Base-by-base conservation (phyloP, 2,113 vertebrate species). In the Microtus oregoni region DNA sequence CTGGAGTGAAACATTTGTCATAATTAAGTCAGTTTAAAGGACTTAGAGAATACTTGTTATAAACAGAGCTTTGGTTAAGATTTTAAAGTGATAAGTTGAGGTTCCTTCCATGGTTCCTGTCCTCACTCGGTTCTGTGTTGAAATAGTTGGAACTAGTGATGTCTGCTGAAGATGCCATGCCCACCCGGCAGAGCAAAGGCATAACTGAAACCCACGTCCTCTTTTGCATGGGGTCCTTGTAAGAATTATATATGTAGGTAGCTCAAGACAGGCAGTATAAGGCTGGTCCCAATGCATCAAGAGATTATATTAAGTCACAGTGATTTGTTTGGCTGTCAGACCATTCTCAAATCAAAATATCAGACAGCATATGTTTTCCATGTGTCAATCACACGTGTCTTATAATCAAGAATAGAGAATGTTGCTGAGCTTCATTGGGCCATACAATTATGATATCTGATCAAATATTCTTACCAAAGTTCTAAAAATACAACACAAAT, bases 111-210 rank as follows among this genome's bases (percentile, higher is more conserved):
- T 67, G 0, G 11, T 58, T 94, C 12, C 32, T 17, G 17, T 68
- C 24, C 28, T 61, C 2, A 38, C 12, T 22, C 1, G 41, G 38
- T 47, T 89, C 35, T 58, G 3, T 19, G 11, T 28, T 38, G 50
- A 52, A 75, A 75, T 12, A 88, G 41, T 20, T 77, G 72, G 8
- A 44, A 14, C 5, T 81, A 52, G 35, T 5, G 3, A 24, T 1
- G 50, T 7, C 13, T 11, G 3, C 15, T 41, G 14, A 24, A 20
- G 17, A 67, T 4, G 41, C 20, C 19, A 50, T 1, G 3, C 52
- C 6, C 38, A 1, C 28, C 1, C 0, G 4, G 19, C 6, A 67
- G 13, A 47, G 17, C 2, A 7, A 86, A 2, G 3, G 5, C 7
- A 7, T 13, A 3, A 11, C 0, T 32, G 26, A 4, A 52, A 72